A percentile compares a stretch with the other conserved stretches of the same genome.
Conservation (phyloP, 2,888 invertebrate genomes). For the Lingula anatina region DNA sequence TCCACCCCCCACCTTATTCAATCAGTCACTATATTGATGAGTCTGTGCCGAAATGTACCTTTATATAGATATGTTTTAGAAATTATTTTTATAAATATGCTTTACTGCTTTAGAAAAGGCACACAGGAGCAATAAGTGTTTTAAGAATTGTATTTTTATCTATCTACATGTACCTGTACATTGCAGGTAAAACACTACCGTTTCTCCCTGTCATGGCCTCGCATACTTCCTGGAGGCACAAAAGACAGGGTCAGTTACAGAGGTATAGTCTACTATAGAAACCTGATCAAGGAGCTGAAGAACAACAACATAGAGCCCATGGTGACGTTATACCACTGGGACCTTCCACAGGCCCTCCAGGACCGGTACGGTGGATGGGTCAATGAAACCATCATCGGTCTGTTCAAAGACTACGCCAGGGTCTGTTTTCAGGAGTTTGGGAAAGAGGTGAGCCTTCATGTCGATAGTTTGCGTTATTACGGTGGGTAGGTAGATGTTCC, state of each 20-base stretch:
- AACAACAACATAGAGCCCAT: slow-evolving; percentile 60
- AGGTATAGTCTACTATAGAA: slow-evolving; percentile 73
- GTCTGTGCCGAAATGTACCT: no score
- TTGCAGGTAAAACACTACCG: slow-evolving; percentile 46
- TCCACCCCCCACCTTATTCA: no score
- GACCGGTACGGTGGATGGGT: slow-evolving; percentile 52
- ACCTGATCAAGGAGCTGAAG: slow-evolving; percentile 67
- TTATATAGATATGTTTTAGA: no score
- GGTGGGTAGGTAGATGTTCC: no score
- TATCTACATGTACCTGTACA: no score
- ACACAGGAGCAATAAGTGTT: no score
- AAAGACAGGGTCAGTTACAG: slow-evolving; percentile 56
- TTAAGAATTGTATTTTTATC: no score
- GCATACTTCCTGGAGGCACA: slow-evolving; percentile 65
- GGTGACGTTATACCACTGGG: slow-evolving; percentile 58
- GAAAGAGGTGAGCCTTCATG: slow-evolving; percentile 44
- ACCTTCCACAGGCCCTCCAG: slow-evolving; percentile 51
- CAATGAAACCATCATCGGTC: slow-evolving; percentile 33
- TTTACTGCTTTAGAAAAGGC: no score
- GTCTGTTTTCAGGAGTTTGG: slow-evolving; percentile 49
- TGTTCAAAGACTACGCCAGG: slow-evolving; percentile 50
- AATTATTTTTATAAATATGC: no score
- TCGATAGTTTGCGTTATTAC: no score
- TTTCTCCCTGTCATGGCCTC: slow-evolving; percentile 64
- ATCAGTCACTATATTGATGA: no score